Conservation (phyloP, 2,797 vertebrate species). For the Mormyrops attenuatus region DNA sequence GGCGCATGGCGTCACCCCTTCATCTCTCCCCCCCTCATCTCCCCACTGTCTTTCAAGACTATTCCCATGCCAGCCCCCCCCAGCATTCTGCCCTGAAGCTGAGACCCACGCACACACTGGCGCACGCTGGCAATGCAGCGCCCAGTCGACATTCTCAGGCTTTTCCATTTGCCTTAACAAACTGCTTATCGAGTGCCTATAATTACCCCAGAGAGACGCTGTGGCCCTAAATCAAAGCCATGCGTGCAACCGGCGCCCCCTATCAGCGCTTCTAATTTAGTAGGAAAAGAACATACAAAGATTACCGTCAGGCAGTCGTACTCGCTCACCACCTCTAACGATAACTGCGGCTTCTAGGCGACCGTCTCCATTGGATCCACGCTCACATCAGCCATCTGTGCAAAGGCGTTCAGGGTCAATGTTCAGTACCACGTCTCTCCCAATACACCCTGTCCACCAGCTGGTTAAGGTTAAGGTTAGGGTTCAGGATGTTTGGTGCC, state of each 20-base stretch:
- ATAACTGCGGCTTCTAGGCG: not conserved
- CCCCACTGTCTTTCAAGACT: not conserved
- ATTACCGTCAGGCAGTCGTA: not conserved
- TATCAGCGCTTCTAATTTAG: not conserved
- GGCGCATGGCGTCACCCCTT: not conserved
- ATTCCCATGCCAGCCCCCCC: not conserved
- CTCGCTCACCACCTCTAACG: not conserved
- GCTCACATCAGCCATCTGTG: not conserved
- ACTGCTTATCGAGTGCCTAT: conserved; percentile 16
- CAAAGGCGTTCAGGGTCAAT: not conserved
- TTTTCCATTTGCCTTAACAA: conserved; percentile 18
- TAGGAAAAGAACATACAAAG: not conserved
- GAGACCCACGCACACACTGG: not conserved
- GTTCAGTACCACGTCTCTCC: not conserved
- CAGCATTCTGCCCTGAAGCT: not conserved
- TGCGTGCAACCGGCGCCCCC: not conserved
- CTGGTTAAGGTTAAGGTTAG: not conserved
- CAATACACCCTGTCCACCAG: not conserved
- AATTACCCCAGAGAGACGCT: conserved; percentile 10
- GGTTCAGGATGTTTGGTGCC: not conserved
- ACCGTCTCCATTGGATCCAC: not conserved
- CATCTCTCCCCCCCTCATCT: not conserved
- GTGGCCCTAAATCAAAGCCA: conserved; percentile 1
- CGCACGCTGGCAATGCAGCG: not conserved
- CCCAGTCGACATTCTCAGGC: not conserved